These are phyloP conservation scores for Heliconius erato DNA, from an alignment of 2,888 invertebrate species.

Conservation along the genomic window DNA sequence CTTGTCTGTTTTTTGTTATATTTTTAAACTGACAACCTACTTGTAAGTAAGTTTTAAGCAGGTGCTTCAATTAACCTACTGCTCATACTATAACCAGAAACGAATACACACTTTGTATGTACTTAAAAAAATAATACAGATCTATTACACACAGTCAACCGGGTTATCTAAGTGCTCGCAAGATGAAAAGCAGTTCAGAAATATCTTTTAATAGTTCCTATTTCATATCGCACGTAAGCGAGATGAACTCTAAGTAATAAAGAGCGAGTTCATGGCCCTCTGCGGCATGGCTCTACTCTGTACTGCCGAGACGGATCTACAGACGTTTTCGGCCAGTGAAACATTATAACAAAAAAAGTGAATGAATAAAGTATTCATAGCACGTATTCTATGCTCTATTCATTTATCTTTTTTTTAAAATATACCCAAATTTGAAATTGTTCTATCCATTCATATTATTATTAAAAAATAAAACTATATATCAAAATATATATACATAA, in stretches of 20 bases:
- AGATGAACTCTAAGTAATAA: constrained; percentile 79
- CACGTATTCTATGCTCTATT: constrained; percentile 46
- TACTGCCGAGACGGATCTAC: constrained; percentile 59
- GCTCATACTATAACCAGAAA: background rate
- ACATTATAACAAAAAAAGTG: constrained; percentile 52
- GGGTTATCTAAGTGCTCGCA: constrained; percentile 37
- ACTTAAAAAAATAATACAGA: background rate
- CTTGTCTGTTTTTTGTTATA: constrained; percentile 35
- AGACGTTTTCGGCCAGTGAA: constrained; percentile 59
- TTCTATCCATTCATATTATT: background rate
- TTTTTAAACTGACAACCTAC: constrained; percentile 8
- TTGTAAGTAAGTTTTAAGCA: background rate
- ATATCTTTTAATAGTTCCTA: constrained; percentile 51
- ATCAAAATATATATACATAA: background rate
- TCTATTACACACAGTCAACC: constrained; percentile 11
- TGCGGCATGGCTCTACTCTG: constrained; percentile 61
- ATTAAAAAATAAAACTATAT: background rate
- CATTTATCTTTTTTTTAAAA: background rate
- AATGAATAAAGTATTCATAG: constrained; percentile 47
- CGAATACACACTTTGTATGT: background rate
- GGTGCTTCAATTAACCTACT: constrained; percentile 3
- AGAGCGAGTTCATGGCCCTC: constrained; percentile 80
- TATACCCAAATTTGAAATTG: background rate
- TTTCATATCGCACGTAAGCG: constrained; percentile 61
- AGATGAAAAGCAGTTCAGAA: constrained; percentile 42